Percentiles rank a stretch among this genome's conserved stretches.
Conservation (phyloP, 2,888 invertebrate genomes). For the Lochmaea crataegi region DNA sequence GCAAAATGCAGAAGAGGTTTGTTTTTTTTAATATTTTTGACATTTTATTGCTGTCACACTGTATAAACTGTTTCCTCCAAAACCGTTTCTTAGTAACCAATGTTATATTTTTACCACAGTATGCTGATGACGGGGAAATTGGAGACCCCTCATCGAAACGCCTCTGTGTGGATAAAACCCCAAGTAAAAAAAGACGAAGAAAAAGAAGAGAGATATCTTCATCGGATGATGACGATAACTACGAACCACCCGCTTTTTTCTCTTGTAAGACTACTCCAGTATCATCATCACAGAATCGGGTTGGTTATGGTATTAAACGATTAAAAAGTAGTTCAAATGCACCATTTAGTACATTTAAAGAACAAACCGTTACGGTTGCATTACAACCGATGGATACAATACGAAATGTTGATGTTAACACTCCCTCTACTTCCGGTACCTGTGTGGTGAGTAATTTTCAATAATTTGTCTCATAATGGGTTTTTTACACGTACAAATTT, state of each 20-base stretch:
- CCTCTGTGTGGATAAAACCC: background rate
- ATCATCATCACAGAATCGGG: background rate
- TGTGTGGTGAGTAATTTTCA: background rate
- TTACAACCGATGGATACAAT: background rate
- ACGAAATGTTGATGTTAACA: background rate
- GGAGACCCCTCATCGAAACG: slow-evolving; percentile 2
- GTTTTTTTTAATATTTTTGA: background rate
- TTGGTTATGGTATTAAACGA: background rate
- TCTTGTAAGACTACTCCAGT: background rate
- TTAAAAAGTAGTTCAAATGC: background rate
- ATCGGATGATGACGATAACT: slow-evolving; percentile 1
- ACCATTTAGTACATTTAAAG: background rate
- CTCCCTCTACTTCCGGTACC: background rate
- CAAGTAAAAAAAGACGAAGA: slow-evolving; percentile 1
- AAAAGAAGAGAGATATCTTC: background rate
- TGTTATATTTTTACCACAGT: slow-evolving; percentile 1
- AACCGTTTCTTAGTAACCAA: background rate
- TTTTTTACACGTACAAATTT: no score
- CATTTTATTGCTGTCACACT: no score
- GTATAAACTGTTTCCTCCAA: background rate
- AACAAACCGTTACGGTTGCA: background rate
- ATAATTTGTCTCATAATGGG: background rate
- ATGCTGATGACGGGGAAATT: background rate
- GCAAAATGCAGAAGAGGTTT: background rate
- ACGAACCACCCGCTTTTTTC: background rate